Base-by-base conservation (phyloP, 2,888 invertebrate species). In the Phalera bucephala region DNA sequence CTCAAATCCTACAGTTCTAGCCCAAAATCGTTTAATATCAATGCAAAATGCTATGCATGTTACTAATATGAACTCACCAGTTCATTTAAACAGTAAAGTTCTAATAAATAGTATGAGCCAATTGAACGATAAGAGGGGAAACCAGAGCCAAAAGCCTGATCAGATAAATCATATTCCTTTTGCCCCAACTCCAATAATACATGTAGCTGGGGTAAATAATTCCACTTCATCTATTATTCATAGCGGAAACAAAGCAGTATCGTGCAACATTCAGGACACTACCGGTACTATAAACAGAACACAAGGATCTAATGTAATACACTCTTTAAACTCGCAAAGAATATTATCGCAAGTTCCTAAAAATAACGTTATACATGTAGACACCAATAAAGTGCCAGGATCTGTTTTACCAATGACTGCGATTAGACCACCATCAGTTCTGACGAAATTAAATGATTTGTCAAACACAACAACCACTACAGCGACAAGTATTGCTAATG, bases 11-110 rank as follows among this genome's bases (percentile, higher is more conserved):
- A 80, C 87, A 26, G 75, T 87, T 6, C 73, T 88, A 78, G 78
- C 87, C 6, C 89, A 88, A 58, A 90, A 89, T 61, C 75, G 90
- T 22, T 62, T 90, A 22, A 80, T 89, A 52, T 76, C 86, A 1
- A 80, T 89, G 82, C 84, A 85, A 62, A 84, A 82, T 56, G 72
- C 84, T 19, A 57, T 84, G 29, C 83, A 86, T 33, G 64, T 80
- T 13, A 71, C 74, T 20, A 80, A 77, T 51, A 64, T 80, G 21
- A 86, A 77, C 68, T 64, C 81, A 10, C 44, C 73, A 20, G 47
- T 85, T 42, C 86, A 86, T 48, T 42, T 84, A 25, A 63, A 78
- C 11, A 82, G 79, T 51, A 89, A 88, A 69, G 74, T 87, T 22
- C 59, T 88, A 27, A 62, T 87, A 22, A 86, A 77, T 51, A 80